Base-by-base conservation (phyloP, 2,888 invertebrate species). In the Parochlus steinenii region DNA sequence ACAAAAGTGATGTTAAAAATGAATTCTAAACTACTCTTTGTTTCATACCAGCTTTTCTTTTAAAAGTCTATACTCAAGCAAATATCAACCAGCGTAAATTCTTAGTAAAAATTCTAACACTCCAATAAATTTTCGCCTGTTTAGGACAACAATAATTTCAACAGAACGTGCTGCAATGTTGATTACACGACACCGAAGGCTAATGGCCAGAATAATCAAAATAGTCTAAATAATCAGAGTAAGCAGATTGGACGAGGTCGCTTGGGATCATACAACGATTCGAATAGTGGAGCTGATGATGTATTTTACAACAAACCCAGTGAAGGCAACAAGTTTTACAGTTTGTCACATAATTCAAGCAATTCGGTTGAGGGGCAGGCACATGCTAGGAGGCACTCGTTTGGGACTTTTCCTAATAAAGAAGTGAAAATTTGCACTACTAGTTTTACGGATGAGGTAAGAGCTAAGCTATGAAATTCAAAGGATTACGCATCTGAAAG, bases 351-450 rank as follows among this genome's bases (percentile, higher is more conserved):
- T 14, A 24, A 33, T 6, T 25, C 25, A 7, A 8, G n/a, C 5
- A 18, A 4, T 8, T 25, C 24, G 5, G 14, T 16, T 12, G 34
- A 28, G 15, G 34, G 25, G 16, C 15, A 17, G 14, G 7, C 28
- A 6, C 34, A 34, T 15, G 24, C 24, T 15, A 20, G 31, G 5
- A 27, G 34, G 6, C 34, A 34, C 11, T 34, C 34, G 2, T 19
- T 34, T 28, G 34, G 34, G 11, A 34, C 34, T 4, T 34, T 34
- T 15, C 28, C 34, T 3, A 6, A 4, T 7, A 34, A 34, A 22
- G 28, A 34, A n/a, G n/a, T n/a, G 7, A 34, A 34, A 34, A 34
- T 34, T 16, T 19, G 34, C 19, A 28, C 34, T 19, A 34, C 34
- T 12, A 28, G 28, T n/a, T 34, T 34, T 18, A 34, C 28, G 15